Evolutionary conservation across 2,888 invertebrate genomes (phyloP).

Genomic region (Nycteola revayana): DNA sequence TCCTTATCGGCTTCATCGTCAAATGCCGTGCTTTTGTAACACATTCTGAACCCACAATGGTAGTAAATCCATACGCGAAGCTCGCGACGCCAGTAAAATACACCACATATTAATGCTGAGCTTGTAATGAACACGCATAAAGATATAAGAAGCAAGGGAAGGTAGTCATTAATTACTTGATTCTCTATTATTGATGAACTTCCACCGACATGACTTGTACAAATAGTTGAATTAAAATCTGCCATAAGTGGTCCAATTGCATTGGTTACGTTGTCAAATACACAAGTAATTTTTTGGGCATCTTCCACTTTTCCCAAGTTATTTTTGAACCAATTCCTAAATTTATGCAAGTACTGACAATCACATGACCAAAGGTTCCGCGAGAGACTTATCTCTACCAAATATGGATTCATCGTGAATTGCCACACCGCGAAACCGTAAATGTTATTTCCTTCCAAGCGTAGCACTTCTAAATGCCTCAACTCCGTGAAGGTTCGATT

Average conservation of each 20-base stretch:
- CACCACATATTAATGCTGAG: slow-evolving; percentile 88
- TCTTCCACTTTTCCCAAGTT: slow-evolving; percentile 92
- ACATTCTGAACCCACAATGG: slow-evolving; percentile 92
- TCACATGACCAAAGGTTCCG: slow-evolving; percentile 96
- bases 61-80: slow-evolving; percentile 93
- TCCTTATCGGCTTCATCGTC: slow-evolving; percentile 92
- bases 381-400: slow-evolving; percentile 92
- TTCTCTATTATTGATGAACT: slow-evolving; percentile 87
- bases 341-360: slow-evolving; percentile 90
- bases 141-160: slow-evolving; percentile 89
- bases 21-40: slow-evolving; percentile 91
- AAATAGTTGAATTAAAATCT: slow-evolving; percentile 90
- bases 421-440: slow-evolving; percentile 93
- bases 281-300: slow-evolving; percentile 88
- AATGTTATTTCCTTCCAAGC: slow-evolving; percentile 92
- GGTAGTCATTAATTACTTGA: slow-evolving; percentile 90
- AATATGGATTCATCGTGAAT: slow-evolving; percentile 90
- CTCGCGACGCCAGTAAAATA: slow-evolving; percentile 91
- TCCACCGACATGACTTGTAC: slow-evolving; percentile 87
- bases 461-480: slow-evolving; percentile 91
- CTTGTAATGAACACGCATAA: slow-evolving; percentile 89
- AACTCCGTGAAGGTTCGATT: slow-evolving; percentile 92
- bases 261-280: slow-evolving; percentile 88
- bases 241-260: slow-evolving; percentile 86
- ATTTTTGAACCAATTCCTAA: slow-evolving; percentile 89